Conservation (phyloP, 64 coral and sea anemone genomes). For the Montipora efflorescens region DNA sequence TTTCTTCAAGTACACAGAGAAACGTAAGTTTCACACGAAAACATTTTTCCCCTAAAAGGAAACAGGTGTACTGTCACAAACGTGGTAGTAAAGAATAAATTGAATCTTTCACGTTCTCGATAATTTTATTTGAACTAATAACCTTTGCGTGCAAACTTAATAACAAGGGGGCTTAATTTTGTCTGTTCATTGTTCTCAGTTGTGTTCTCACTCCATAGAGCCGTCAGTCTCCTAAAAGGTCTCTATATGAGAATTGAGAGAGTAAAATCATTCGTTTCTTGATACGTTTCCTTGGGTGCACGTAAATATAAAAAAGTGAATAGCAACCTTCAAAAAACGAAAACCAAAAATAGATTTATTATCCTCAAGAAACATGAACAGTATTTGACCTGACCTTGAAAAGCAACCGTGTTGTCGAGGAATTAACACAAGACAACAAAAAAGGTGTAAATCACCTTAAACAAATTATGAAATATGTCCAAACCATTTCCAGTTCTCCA, state of each 20-base stretch:
- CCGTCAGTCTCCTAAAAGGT: no score
- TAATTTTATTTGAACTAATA: constrained; percentile 7
- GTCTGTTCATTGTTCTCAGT: constrained; percentile 8
- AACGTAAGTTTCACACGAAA: background rate
- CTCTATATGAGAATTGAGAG: no score
- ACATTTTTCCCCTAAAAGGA: background rate
- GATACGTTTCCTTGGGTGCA: background rate
- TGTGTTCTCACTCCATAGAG: background rate
- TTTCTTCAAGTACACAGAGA: background rate
- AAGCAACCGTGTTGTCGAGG: background rate
- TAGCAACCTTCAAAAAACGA: background rate
- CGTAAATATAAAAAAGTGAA: background rate
- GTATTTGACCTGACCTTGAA: background rate
- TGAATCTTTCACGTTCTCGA: background rate
- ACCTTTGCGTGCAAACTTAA: constrained; percentile 43
- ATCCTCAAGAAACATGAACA: constrained; percentile 2
- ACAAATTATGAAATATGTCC: background rate
- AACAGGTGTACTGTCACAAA: background rate
- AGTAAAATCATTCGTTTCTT: background rate
- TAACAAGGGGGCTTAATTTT: background rate
- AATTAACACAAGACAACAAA: background rate
- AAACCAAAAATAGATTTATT: background rate
- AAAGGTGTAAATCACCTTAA: background rate
- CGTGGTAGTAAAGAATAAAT: background rate
- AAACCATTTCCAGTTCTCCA: background rate